These are phyloP conservation scores for Tenthredo amoena DNA, from an alignment of 2,888 invertebrate species.

Conservation along the genomic window DNA sequence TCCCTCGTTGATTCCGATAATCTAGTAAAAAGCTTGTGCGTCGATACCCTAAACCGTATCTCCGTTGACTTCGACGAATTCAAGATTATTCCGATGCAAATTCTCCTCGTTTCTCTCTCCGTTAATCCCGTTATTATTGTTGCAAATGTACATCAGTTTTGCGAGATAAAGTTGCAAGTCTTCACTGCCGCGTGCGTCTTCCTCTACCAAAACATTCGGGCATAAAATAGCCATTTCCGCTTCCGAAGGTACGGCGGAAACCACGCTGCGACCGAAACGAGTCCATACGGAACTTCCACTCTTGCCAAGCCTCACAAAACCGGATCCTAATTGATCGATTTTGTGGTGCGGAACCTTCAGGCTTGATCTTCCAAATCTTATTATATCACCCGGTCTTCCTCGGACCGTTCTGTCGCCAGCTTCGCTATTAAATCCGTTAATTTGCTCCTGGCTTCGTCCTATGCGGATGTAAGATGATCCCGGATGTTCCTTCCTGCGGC, in stretches of 20 bases:
- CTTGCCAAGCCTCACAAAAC: conserved; percentile 30
- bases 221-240: conserved; percentile 63
- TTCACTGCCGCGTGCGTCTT: conserved; percentile 56
- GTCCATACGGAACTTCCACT: conserved; percentile 66
- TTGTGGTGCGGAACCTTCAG: conserved; percentile 57
- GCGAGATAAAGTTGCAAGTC: conserved; percentile 59
- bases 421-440: not conserved
- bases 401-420: conserved; percentile 62
- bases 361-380: conserved; percentile 73
- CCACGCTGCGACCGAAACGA: conserved; percentile 65
- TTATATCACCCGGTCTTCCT: conserved; percentile 71
- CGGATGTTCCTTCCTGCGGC: conserved; percentile 62
- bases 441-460: conserved; percentile 50
- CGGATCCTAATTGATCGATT: conserved; percentile 40
- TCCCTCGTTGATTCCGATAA: not conserved
- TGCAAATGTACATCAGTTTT: conserved; percentile 65
- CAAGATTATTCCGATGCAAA: not conserved
- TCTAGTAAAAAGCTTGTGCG: not conserved
- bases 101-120: not conserved
- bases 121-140: conserved; percentile 47
- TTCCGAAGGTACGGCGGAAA: conserved; percentile 57
- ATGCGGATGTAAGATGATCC: conserved; percentile 71
- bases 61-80: conserved; percentile 23
- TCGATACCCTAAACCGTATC: conserved; percentile 16
- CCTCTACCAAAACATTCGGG: conserved; percentile 59